Evolutionary conservation across 2,797 vertebrate genomes (phyloP).

Genomic region (Clarias fuscus): DNA sequence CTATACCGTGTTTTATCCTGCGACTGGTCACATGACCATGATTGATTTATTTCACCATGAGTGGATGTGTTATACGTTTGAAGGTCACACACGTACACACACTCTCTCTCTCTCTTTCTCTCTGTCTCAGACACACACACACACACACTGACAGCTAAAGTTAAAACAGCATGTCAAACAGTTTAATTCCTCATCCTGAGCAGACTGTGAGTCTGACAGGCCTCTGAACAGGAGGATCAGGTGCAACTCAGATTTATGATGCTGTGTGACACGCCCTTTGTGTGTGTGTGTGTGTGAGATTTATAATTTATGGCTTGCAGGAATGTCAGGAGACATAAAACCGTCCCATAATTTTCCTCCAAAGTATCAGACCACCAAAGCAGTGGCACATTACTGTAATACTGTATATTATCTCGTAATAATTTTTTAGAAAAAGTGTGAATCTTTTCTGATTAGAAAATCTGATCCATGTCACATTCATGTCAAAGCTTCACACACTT

Average conservation of each 20-base stretch:
- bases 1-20: neutral
- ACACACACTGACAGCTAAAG: neutral
- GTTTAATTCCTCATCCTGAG: neutral
- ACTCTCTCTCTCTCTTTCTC: neutral
- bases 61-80: neutral
- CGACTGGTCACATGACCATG: neutral
- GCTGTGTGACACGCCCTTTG: neutral
- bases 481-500: neutral
- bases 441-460: too few species aligned
- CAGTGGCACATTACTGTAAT: neutral
- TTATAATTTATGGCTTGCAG: slow-evolving; percentile 19
- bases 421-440: neutral
- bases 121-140: neutral
- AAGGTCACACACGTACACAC: neutral
- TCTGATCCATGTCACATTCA: neutral
- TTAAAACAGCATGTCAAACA: neutral
- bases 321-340: slow-evolving; percentile 49
- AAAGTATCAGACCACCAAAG: slow-evolving; percentile 51
- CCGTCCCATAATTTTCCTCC: slow-evolving; percentile 35
- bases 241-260: slow-evolving; percentile 12
- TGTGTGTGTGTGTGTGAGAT: slow-evolving; percentile 14
- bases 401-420: neutral
- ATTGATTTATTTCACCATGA: slow-evolving; percentile 11
- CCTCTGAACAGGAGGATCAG: neutral
- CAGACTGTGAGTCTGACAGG: neutral